Evolutionary conservation across 2,113 vertebrate species (phyloP).

Genomic region (Gila orcuttii): DNA sequence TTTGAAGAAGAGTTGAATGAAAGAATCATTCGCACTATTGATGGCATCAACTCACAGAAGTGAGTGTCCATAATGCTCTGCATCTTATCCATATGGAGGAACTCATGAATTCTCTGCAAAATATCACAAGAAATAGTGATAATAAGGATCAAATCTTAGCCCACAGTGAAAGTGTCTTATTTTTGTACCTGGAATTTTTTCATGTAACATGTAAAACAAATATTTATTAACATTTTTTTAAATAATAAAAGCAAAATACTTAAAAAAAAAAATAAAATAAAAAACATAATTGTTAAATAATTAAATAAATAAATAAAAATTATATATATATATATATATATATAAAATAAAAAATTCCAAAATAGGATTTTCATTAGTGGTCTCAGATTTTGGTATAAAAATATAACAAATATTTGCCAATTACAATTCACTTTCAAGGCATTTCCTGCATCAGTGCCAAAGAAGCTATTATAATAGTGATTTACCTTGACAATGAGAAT

Average conservation of each 20-base stretch:
- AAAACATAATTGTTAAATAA: too few relatives aligned
- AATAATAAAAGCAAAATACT: too few relatives aligned
- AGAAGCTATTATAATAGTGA: neutral
- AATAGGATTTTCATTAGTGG: neutral
- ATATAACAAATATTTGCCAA: neutral
- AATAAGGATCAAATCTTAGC: neutral
- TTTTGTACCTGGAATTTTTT: too few relatives aligned
- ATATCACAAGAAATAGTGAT: neutral
- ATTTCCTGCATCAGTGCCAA: neutral
- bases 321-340: too few relatives aligned
- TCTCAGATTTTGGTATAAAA: neutral
- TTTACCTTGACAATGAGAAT: neutral
- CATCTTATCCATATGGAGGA: neutral
- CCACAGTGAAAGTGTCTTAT: neutral
- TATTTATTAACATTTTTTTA: neutral
- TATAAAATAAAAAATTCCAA: neutral
- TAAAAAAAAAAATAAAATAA: too few relatives aligned
- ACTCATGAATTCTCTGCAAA: neutral
- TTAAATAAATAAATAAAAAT: too few relatives aligned
- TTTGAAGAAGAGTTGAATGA: constrained; percentile 98
- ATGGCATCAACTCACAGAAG: constrained; percentile 98
- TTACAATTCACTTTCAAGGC: neutral
- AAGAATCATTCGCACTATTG: constrained; percentile 96
- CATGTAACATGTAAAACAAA: neutral
- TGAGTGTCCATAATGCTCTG: constrained; percentile 65